phyloP scores from a whole-genome alignment of 2,113 vertebrate genomes.

The Lonchura striata region DNA sequence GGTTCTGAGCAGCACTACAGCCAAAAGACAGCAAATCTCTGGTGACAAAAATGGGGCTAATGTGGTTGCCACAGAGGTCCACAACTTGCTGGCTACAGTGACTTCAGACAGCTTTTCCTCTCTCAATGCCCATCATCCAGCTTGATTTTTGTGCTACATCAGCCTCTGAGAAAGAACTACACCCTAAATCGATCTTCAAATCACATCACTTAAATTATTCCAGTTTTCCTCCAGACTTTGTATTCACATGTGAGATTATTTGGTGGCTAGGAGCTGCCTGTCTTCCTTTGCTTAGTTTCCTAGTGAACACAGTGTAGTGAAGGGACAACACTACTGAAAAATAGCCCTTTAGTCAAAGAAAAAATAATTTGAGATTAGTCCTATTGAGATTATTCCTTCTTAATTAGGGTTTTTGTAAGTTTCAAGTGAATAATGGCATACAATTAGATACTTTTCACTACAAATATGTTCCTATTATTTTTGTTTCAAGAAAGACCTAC shows the following conservation, averaged over 20 bases:
- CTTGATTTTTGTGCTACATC: background rate
- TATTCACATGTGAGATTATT: background rate
- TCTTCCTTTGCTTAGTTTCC: background rate
- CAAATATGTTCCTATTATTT: background rate
- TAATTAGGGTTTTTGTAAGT: background rate
- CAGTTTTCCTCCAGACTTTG: background rate
- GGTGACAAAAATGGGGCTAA: background rate
- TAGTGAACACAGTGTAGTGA: background rate
- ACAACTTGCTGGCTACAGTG: background rate
- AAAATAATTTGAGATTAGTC: background rate
- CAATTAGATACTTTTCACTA: background rate
- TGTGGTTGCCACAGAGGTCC: background rate
- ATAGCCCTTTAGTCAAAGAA: background rate
- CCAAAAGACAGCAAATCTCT: background rate
- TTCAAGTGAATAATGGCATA: background rate
- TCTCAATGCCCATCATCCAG: background rate
- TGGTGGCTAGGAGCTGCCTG: background rate
- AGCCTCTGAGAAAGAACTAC: background rate
- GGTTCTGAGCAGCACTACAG: background rate
- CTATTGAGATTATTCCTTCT: background rate
- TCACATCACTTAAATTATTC: background rate
- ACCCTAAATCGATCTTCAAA: background rate
- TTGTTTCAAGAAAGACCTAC: constrained; percentile 70
- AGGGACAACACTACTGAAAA: background rate
- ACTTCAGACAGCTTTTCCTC: background rate